These are phyloP conservation scores for Cephus sareptanus DNA, from an alignment of 2,888 invertebrate genomes.

Conservation along the genomic window DNA sequence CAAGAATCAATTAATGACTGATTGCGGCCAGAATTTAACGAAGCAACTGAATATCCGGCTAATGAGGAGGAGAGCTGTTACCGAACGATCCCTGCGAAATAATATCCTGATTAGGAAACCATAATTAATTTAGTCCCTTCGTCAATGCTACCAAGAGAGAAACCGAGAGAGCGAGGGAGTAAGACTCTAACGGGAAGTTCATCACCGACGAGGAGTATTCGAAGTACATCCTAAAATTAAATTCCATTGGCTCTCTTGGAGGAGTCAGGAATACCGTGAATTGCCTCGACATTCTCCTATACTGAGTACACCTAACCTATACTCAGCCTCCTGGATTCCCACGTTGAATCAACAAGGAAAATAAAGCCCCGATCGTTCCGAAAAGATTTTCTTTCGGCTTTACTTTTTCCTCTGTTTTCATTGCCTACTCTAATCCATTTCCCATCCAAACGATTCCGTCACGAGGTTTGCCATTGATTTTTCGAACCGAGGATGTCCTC, in stretches of 20 bases:
- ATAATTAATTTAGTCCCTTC: too few relatives aligned
- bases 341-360: constrained; percentile 7
- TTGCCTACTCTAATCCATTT: too few relatives aligned
- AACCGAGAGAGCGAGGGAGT: not conserved
- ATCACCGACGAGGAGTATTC: constrained; percentile 32
- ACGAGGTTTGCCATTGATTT: too few relatives aligned
- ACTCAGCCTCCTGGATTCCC: not conserved
- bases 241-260: constrained; percentile 40
- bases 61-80: constrained; percentile 12
- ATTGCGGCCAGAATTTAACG: too few relatives aligned
- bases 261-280: not conserved
- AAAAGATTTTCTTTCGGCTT: too few relatives aligned
- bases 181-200: constrained; percentile 35
- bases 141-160: too few relatives aligned
- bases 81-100: constrained; percentile 1
- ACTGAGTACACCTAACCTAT: too few relatives aligned
- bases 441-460: too few relatives aligned
- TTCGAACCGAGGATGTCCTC: too few relatives aligned
- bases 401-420: too few relatives aligned
- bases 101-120: constrained; percentile 9
- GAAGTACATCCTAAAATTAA: constrained; percentile 46
- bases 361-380: not conserved
- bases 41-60: not conserved
- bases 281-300: too few relatives aligned
- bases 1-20: too few relatives aligned